Base-by-base conservation (phyloP, 2,113 vertebrate genomes). In the Speoplatyrhinus poulsoni region DNA sequence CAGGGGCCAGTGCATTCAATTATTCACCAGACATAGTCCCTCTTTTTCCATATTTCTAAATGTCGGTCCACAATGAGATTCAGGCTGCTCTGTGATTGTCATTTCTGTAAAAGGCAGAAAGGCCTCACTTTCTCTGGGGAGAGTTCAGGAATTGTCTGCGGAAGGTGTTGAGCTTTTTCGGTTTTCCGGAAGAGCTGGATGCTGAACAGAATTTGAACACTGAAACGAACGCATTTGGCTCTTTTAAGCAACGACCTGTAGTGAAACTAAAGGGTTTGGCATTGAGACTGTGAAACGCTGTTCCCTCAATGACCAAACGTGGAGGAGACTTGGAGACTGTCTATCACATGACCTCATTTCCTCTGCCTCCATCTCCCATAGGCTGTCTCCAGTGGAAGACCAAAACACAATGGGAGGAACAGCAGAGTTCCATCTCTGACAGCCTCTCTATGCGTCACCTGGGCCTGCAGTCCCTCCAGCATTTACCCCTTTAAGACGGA, bases 81-180 rank as follows among this genome's bases (percentile, higher is more conserved):
- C 49, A 67, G 68, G 73, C 75, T 65, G 64, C 71, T 82, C 57
- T 81, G 67, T 82, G 86, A 90, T 86, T 88, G 88, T 90, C 88
- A 70, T 70, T 70, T 74, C 54, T 76, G 64, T 77, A 47, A 73
- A 72, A 67, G 61, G 46, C 54, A 57, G 49, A 26, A 26, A 26
- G 46, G 61, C 15, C 62, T 12, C 19, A 41, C 50, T 50, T 8
- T 56, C 9, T 12, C 17, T 26, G 12, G 16, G 36, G 15, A 26
- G 33, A 46, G 7, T n/a, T 46, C 57, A 12, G 33, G 57, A 49
- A 9, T 59, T 8, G 33, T 46, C 60, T 70, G 50, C 47, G 63
- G 65, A 73, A 13, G 32, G 70, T 72, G 46, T 71, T 80, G n/a
- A 73, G 26, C 13, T 61, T 13, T 33, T 47, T 59, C 13, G 33